Base-by-base conservation (phyloP, 2,113 vertebrate genomes). In the Barnardius zonarius region DNA sequence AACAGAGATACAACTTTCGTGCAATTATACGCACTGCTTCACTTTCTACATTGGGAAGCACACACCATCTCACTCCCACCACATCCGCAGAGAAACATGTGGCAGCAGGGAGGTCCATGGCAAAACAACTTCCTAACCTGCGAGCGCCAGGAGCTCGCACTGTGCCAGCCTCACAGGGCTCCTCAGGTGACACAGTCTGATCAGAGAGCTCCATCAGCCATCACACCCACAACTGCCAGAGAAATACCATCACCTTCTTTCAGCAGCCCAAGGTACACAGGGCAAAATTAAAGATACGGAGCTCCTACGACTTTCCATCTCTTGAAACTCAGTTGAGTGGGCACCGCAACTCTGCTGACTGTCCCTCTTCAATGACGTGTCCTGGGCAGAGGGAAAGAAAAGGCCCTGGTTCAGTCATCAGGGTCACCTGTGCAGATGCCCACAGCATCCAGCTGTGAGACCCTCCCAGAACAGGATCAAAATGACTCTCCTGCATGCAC, bases 131-230 rank as follows among this genome's bases (percentile, higher is more conserved):
- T 39, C 54, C 73, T 24, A 37, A 66, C 46, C 17, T 11, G 13
- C 0, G 10, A 46, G 52, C 69, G 73, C 46, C 66, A 37, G 55
- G 92, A 77, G n/a, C 64, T 80, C 5, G 0, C 54, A 20, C 33
- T 1, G 0, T 0, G 0, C 25, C 0, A 0, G 49, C 59, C 68
- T 22, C 1, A 0, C 4, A 7, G 27, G 11, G 22, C 49, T 72
- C 59, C 23, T 9, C 23, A 2, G 39, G 11, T 8, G 14, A n/a
- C 67, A 23, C 0, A 3, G 13, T 5, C 37, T 54, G 24, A 14
- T 25, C 2, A 3, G 37, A 3, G 37, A 24, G 63, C 14, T 52
- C 35, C 54, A 16, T 18, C 57, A 68, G 44, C 52, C 66, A 76
- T 1, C 52, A 62, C 19, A 72, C 20, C 33, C 48, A 13, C 10